Percentiles rank a stretch among this genome's conserved stretches.
Conservation (phyloP, 1,140 invertebrate species). For the Ips nitidus region DNA sequence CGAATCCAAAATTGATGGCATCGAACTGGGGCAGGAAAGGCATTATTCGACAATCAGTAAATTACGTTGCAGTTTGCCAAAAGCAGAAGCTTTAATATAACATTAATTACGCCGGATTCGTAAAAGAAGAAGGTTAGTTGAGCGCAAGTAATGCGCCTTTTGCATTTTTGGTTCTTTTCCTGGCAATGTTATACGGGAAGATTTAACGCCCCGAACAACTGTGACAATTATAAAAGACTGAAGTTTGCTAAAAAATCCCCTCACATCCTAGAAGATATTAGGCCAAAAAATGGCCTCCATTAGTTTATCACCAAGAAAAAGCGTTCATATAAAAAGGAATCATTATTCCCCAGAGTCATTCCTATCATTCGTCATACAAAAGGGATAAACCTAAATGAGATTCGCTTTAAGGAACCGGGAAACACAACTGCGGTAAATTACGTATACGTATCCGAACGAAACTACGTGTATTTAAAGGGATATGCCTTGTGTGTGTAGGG, state of each 20-base stretch:
- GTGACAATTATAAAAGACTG: too few species aligned
- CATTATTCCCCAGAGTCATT: constrained; percentile 12
- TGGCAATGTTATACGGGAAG: too few species aligned
- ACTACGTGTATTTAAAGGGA: constrained; percentile 23
- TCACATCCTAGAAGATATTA: too few species aligned
- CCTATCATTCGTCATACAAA: constrained; percentile 7
- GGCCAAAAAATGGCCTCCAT: too few species aligned
- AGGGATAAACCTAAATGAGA: constrained; percentile 14
- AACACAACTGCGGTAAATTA: constrained; percentile 23
- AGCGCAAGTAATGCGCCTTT: constrained; percentile 41
- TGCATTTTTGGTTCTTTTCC: constrained; percentile 10
- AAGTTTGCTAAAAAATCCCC: too few species aligned
- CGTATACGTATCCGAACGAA: constrained; percentile 18
- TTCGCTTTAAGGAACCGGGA: constrained; percentile 15
- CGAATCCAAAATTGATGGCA: constrained; percentile 1
- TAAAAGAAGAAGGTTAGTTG: constrained; percentile 38
- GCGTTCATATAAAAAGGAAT: background rate
- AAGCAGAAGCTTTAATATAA: constrained; percentile 46
- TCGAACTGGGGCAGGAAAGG: too few species aligned
- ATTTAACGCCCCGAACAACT: too few species aligned
- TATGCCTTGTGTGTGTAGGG: constrained; percentile 17
- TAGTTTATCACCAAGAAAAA: too few species aligned
- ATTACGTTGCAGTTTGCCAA: constrained; percentile 45
- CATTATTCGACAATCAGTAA: constrained; percentile 39
- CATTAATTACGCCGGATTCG: constrained; percentile 44